Evolutionary conservation across 2,888 invertebrate genomes (phyloP), one percentile per base, ranked within the genome.

Genomic region (Seira sanloemensis): DNA sequence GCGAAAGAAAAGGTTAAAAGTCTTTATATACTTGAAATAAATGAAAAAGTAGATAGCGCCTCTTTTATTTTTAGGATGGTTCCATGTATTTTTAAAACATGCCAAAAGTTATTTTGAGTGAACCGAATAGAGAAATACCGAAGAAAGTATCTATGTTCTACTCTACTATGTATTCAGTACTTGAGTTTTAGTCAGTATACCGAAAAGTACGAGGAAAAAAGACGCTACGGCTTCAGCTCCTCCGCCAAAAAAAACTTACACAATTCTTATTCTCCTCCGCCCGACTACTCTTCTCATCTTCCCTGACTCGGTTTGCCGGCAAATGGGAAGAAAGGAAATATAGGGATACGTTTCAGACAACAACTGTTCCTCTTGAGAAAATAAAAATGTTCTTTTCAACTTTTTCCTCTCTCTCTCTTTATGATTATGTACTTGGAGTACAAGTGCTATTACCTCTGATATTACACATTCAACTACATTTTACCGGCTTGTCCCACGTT

Each of bases 51-150:
- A n/a, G n/a, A n/a, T n/a, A n/a, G n/a, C n/a, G n/a, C n/a, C n/a
- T n/a, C n/a, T 71, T 82, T 76, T 82, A 82, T 77, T 82, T 82
- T 82, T 82, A 82, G 76, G 81, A 75, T 46, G n/a, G 25, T 25
- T 71, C 16, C 65, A 76, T 81, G 82, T 82, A 82, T 76, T 76
- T 82, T 82, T 77, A 77, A 81, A 76, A 77, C 72, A 82, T 82
- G 82, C 82, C 82, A 82, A 82, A 82, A 82, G 82, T 82, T 77
- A 82, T 82, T 82, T 82, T 74, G 82, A 76, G 76, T 76, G 46
- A 69, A 75, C 81, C 75, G 24, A 68, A 65, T 81, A 65, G n/a
- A n/a, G n/a, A n/a, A 50, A 76, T n/a, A n/a, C n/a, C n/a, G n/a
- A n/a, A n/a, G n/a, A n/a, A n/a, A n/a, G n/a, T n/a, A n/a, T n/a